Evolutionary conservation across 1,140 invertebrate species (phyloP).

Genomic region (Lordiphosa mommai): DNA sequence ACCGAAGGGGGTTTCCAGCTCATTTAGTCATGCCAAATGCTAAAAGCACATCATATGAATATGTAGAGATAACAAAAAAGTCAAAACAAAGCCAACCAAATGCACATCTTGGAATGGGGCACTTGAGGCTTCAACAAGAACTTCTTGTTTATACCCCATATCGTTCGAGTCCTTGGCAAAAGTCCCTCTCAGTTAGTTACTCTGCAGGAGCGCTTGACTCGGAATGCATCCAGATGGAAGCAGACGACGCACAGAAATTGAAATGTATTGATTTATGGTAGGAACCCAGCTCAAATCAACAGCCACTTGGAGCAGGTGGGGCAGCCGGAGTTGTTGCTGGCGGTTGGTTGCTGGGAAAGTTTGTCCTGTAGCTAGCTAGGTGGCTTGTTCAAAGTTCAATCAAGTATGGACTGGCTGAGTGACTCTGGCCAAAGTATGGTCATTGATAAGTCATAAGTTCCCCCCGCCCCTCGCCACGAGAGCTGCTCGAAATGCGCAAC

Average conservation of each 20-base stretch:
- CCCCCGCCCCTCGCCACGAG: background rate
- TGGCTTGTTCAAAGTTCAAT: conserved; percentile 59
- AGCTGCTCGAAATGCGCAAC: conserved; percentile 13
- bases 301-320: conserved; percentile 16
- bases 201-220: conserved; percentile 41
- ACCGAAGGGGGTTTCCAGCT: conserved; percentile 25
- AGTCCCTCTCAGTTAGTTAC: conserved; percentile 60
- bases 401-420: conserved; percentile 45
- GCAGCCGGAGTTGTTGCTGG: background rate
- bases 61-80: conserved; percentile 1
- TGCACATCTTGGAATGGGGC: background rate
- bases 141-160: conserved; percentile 47
- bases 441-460: conserved; percentile 52
- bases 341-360: conserved; percentile 30
- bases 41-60: background rate
- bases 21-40: conserved; percentile 31
- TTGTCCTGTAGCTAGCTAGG: conserved; percentile 36
- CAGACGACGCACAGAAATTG: conserved; percentile 47
- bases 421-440: conserved; percentile 25
- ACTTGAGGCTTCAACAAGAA: conserved; percentile 5
- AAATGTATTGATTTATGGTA: conserved; percentile 73
- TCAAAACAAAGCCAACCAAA: background rate
- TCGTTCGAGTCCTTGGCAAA: conserved; percentile 38
- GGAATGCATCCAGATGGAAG: conserved; percentile 45
- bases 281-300: conserved; percentile 31